Base-by-base conservation (phyloP, 2,113 vertebrate genomes). In the Podilymbus podiceps region DNA sequence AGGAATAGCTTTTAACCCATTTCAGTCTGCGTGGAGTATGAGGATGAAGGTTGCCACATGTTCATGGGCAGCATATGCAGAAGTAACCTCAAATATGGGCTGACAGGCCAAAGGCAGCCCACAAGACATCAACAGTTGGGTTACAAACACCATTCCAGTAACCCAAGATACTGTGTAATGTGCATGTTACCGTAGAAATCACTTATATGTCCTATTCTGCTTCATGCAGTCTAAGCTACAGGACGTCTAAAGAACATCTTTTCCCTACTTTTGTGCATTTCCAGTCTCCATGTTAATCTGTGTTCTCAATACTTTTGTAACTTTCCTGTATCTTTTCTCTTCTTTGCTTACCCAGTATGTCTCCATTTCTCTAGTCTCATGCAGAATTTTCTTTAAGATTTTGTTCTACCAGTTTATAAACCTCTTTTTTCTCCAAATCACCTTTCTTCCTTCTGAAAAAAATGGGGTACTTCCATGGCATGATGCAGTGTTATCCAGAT, bases 391-490 rank as follows among this genome's bases (percentile, higher is more conserved):
- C 40, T 47, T 46, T 35, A 71, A 35, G 22, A 55, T 49, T 74
- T 63, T 66, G 3, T 67, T 42, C 35, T 27, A n/a, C 18, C 17
- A 44, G 23, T 55, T 58, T 28, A 46, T 19, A 73, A 44, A 2
- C 4, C 7, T 49, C 23, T n/a, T 69, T 27, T 84, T 66, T 33
- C 31, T 83, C 64, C 71, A 75, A 58, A 60, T 42, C 15, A 55
- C 15, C 23, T 59, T 88, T 76, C 15, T 44, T 69, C 22, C 31
- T 66, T 72, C 22, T 1, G 6, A 33, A 78, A 72, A 40, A 55
- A n/a, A 0, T 0, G 11, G 13, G 44, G 30, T 44, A 16, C 25
- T 56, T 81, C 52, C 13, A n/a, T 2, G 2, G 15, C 20, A 35
- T 7, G 8, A 49, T 16, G 46, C 30, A 73, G 30, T 2, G 0